Conservation (phyloP, 2,888 invertebrate genomes). For the Steinernema carpocapsae region DNA sequence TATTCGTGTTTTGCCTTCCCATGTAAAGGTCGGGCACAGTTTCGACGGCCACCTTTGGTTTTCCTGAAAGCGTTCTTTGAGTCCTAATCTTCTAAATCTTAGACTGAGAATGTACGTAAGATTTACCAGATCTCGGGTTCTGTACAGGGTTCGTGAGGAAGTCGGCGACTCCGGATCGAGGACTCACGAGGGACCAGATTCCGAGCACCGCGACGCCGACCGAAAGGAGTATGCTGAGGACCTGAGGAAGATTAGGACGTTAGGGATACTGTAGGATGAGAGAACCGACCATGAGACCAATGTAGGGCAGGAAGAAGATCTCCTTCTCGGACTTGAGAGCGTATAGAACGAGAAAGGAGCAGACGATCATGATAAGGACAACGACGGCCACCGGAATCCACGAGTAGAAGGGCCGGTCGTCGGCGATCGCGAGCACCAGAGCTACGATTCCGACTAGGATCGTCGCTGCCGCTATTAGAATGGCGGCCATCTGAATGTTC, state of each 20-base stretch:
- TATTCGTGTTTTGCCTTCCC: no score
- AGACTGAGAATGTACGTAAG: background rate
- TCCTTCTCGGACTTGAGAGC: slow-evolving; percentile 23
- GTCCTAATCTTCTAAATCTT: background rate
- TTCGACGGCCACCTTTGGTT: no score
- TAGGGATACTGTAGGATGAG: background rate
- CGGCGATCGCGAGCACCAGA: slow-evolving; percentile 5
- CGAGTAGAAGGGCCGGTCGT: slow-evolving; percentile 25
- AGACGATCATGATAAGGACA: slow-evolving; percentile 15
- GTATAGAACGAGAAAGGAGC: slow-evolving; percentile 14
- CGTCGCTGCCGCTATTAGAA: slow-evolving; percentile 1
- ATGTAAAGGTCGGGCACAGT: no score
- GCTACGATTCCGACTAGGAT: slow-evolving; percentile 22
- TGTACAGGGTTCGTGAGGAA: slow-evolving; percentile 1
- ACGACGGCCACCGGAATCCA: slow-evolving; percentile 24
- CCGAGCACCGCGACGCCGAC: slow-evolving; percentile 13
- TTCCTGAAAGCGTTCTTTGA: no score
- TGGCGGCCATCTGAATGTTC: slow-evolving; percentile 25
- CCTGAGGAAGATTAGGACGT: background rate
- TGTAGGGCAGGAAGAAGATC: slow-evolving; percentile 24
- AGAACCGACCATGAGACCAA: slow-evolving; percentile 25
- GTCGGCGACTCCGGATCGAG: slow-evolving; percentile 3
- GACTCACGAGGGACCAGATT: slow-evolving; percentile 29
- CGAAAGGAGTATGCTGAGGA: background rate
- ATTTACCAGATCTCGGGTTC: slow-evolving; percentile 13